Conservation (phyloP, 2,797 vertebrate genomes). For the Mus minutoides region DNA sequence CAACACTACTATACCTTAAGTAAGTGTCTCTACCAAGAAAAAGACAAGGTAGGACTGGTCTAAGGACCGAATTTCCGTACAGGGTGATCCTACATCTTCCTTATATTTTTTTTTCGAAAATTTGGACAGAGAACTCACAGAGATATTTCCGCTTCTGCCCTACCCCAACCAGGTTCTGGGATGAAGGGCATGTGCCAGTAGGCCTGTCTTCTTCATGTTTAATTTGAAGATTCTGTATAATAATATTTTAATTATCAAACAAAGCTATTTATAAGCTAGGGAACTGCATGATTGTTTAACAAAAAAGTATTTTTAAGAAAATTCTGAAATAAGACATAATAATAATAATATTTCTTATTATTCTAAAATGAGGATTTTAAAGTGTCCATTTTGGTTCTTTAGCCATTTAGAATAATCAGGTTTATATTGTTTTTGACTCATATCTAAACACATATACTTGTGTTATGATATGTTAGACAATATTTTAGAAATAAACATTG, state of each 20-base stretch:
- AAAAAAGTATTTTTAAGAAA: neutral
- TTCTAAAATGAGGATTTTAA: slow-evolving; percentile 46
- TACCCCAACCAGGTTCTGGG: too few relatives aligned
- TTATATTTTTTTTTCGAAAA: neutral
- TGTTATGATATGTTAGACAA: neutral
- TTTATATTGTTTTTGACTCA: neutral
- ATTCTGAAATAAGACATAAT: neutral
- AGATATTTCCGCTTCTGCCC: neutral
- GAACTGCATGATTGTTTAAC: neutral
- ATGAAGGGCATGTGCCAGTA: neutral
- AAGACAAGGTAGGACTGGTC: too few relatives aligned
- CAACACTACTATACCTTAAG: too few relatives aligned
- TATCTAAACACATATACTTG: neutral
- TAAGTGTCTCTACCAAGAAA: too few relatives aligned
- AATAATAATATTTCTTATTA: neutral
- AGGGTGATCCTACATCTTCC: too few relatives aligned
- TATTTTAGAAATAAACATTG: neutral
- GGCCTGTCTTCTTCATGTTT: neutral
- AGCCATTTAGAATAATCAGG: neutral
- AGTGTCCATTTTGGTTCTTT: neutral
- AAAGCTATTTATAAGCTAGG: neutral
- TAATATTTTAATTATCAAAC: neutral
- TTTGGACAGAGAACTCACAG: neutral
- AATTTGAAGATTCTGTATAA: neutral
- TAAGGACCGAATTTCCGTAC: too few relatives aligned